Base-by-base conservation (phyloP, 1,140 invertebrate genomes). In the Aricia agestis region DNA sequence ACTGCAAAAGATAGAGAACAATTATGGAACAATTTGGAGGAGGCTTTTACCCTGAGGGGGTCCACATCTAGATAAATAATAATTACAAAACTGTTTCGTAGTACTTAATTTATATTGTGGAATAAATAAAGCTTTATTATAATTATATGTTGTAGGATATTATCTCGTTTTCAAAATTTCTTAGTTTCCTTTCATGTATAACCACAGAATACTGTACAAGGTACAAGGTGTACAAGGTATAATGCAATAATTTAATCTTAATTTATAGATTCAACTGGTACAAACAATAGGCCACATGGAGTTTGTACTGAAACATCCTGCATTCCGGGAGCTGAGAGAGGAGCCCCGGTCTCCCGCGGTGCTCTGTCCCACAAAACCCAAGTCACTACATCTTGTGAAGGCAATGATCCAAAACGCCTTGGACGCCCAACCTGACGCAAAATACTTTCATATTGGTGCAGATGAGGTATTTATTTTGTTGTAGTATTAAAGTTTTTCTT, bases 251-350 rank as follows among this genome's bases (percentile, higher is more conserved):
- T 25, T 25, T 3, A 25, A 63, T 11, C 17, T 63, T 9, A 1
- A 63, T 19, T 10, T 63, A 61, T 75, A 92, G 66, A 97, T 99
- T 77, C 98, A 98, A 42, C 92, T 99, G 13, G 93, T 99, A 17
- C 98, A 99, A 92, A 98, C 98, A 1, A 98, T 99, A 87, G 98
- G 98, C 0, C 98, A 99, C 89, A 88, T 98, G 85, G 98, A 99
- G 93, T 99, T 97, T 94, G 95, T 97, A 0, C 91, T 99, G 32
- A 99, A 99, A 86, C 94, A 97, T 79, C 92, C 95, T 41, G 93
- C 95, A 75, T 98, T 95, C 87, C 84, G 92, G 68, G 92, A 94
- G 18, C 82, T 98, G 10, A 91, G 98, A 25, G 98, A 99, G 92
- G 93, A 97, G 1, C 93, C 94, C 6, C 91, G 93, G 6, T 96